Conservation (phyloP, 2,113 vertebrate species). For the Cairina moschata region DNA sequence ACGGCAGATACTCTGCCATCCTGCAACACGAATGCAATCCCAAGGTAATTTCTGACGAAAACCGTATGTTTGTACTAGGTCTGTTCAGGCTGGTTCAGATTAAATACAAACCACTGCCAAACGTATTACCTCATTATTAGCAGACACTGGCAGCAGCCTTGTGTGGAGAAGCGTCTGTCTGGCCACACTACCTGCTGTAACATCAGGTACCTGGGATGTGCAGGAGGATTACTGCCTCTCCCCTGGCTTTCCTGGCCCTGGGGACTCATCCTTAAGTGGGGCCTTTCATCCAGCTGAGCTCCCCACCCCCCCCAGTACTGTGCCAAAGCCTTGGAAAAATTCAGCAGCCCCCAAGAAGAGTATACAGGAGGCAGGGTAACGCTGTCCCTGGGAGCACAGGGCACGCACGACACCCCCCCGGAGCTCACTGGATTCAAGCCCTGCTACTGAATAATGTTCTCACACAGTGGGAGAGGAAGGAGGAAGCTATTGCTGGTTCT, state of each 20-base stretch:
- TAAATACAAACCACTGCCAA: background rate
- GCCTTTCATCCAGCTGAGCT: background rate
- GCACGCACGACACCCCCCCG: accelerated
- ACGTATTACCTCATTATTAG: constrained; percentile 56
- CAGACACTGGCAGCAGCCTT: constrained; percentile 29
- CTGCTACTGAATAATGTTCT: background rate
- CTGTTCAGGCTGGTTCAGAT: background rate
- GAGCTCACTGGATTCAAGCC: background rate
- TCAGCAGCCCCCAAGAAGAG: background rate
- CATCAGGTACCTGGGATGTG: background rate
- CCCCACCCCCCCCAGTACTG: background rate
- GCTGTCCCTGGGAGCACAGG: background rate
- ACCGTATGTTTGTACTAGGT: constrained; percentile 19
- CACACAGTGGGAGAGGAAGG: background rate
- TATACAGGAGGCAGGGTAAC: accelerated
- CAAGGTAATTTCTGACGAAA: constrained; percentile 43
- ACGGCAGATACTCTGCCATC: background rate
- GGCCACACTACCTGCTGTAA: background rate
- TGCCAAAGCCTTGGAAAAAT: background rate
- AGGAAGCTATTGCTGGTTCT: background rate
- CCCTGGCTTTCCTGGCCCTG: background rate
- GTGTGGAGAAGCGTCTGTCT: background rate
- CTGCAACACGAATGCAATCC: background rate
- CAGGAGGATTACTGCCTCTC: background rate
- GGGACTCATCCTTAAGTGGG: background rate